Conservation (phyloP, 2,797 vertebrate genomes). For the Crocodylus rhombifer region DNA sequence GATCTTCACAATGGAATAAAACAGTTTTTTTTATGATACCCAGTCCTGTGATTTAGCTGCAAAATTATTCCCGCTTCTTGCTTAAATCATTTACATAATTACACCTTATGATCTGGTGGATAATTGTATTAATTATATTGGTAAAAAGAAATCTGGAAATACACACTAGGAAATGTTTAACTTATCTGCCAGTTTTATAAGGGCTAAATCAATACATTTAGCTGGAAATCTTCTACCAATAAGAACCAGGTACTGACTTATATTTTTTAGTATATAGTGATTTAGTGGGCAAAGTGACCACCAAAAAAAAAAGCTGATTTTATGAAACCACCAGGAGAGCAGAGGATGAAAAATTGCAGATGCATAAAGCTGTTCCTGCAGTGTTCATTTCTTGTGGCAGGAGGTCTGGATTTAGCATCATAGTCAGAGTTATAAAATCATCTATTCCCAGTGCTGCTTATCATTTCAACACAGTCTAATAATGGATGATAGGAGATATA, state of each 20-base stretch:
- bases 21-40: not conserved
- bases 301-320: conserved; percentile 37
- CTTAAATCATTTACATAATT: conserved; percentile 42
- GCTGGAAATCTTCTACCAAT: conserved; percentile 22
- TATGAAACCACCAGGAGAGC: not conserved
- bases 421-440: conserved; percentile 53
- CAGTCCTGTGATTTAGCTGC: not conserved
- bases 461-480: conserved; percentile 46
- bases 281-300: conserved; percentile 42
- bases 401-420: conserved; percentile 55
- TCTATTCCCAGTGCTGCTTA: conserved; percentile 59
- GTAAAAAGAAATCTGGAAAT: conserved; percentile 30
- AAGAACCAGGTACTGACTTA: conserved; percentile 5
- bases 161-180: conserved; percentile 47
- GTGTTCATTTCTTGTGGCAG: conserved; percentile 15
- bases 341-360: conserved; percentile 56
- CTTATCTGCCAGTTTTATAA: conserved; percentile 41
- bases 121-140: conserved; percentile 40
- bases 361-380: conserved; percentile 63
- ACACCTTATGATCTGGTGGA: conserved; percentile 12
- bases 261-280: conserved; percentile 25
- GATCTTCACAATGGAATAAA: not conserved
- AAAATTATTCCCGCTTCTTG: not conserved
- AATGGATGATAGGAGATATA: conserved; percentile 42
- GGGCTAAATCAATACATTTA: conserved; percentile 41